Evolutionary conservation across 2,113 vertebrate genomes (phyloP).

Genomic region (Coryphaenoides rupestris): DNA sequence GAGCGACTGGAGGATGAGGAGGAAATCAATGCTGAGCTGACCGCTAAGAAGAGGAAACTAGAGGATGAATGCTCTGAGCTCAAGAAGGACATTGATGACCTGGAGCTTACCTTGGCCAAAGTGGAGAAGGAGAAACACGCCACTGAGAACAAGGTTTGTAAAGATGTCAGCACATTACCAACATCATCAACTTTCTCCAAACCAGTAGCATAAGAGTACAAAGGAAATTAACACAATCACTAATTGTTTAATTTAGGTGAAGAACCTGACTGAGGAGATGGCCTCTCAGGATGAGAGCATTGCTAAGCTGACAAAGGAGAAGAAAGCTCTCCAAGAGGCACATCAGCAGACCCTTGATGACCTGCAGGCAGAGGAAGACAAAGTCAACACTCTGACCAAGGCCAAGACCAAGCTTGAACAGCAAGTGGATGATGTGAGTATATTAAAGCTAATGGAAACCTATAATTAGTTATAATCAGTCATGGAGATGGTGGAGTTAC

Average conservation of each 20-base stretch:
- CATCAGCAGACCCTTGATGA: conserved; percentile 74
- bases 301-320: conserved; percentile 73
- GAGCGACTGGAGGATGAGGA: conserved; percentile 1
- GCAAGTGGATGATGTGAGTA: conserved; percentile 49
- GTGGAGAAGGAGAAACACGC: conserved; percentile 1
- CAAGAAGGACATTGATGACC: not conserved
- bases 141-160: not conserved
- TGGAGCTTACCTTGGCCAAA: not conserved
- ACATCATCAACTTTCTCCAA: too few species aligned
- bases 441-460: conserved; percentile 21
- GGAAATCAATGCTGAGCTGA: conserved; percentile 2
- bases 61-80: not conserved
- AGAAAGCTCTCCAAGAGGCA: conserved; percentile 73
- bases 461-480: not conserved
- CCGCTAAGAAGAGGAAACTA: not conserved
- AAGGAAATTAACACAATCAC: too few species aligned
- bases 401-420: conserved; percentile 54
- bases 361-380: conserved; percentile 73
- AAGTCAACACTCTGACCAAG: conserved; percentile 62
- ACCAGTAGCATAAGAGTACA: too few species aligned
- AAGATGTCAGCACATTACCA: too few species aligned
- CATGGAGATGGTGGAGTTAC: too few species aligned
- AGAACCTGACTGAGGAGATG: conserved; percentile 52
- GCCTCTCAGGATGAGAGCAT: conserved; percentile 67
- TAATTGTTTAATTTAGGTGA: conserved; percentile 26